Evolutionary conservation across 1,140 invertebrate genomes (phyloP).

Genomic region (Orius laevigatus): DNA sequence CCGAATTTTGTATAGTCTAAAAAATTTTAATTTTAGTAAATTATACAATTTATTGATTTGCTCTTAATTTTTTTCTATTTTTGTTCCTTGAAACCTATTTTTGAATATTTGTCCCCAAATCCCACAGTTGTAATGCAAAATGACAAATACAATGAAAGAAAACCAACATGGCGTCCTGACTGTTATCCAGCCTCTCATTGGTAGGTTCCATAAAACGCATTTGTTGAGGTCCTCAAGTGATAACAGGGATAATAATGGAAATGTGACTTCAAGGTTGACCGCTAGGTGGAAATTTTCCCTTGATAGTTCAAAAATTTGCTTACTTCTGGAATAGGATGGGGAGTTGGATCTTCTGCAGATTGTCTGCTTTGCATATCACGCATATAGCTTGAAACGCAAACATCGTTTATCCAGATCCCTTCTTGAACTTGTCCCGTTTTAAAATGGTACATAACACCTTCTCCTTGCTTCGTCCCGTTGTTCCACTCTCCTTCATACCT

Average conservation of each 20-base stretch:
- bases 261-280: background rate
- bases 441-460: slow-evolving; percentile 40
- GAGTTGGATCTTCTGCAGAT: slow-evolving; percentile 31
- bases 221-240: too few relatives aligned
- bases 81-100: too few relatives aligned
- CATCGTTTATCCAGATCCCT: slow-evolving; percentile 35
- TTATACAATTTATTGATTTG: too few relatives aligned
- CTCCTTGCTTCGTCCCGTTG: slow-evolving; percentile 35
- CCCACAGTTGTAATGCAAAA: too few relatives aligned
- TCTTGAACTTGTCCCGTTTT: slow-evolving; percentile 39
- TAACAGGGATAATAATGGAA: background rate
- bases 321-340: slow-evolving; percentile 32
- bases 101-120: too few relatives aligned
- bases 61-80: too few relatives aligned
- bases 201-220: too few relatives aligned
- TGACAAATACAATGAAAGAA: too few relatives aligned
- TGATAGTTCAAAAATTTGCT: background rate
- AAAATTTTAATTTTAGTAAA: too few relatives aligned
- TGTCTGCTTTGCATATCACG: slow-evolving; percentile 36
- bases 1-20: too few relatives aligned
- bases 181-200: too few relatives aligned
- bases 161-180: too few relatives aligned
- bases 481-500: slow-evolving; percentile 42
- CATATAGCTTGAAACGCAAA: slow-evolving; percentile 33
- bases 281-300: background rate